Percentiles rank a stretch among this genome's conserved stretches.
Evolutionary conservation across 1,140 invertebrate species (phyloP).

Genomic region (Drosophila rhopaloa): DNA sequence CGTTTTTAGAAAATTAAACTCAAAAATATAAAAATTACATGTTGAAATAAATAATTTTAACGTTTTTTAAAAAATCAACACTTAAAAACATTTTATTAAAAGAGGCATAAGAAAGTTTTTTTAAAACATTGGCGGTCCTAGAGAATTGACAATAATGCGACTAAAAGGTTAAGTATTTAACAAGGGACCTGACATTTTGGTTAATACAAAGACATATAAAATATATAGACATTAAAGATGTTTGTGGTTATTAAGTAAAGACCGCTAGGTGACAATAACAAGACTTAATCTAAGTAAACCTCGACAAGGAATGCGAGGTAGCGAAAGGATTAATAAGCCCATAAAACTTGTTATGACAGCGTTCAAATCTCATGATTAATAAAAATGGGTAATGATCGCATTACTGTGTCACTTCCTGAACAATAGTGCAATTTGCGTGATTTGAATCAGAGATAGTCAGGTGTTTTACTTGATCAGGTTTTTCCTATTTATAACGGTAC

Average conservation of each 20-base stretch:
- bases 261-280: not conserved
- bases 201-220: not conserved
- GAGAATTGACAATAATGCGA: no score
- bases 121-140: no score
- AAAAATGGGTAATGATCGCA: conserved; percentile 5
- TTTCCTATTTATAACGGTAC: conserved; percentile 21
- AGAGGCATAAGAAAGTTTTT: no score
- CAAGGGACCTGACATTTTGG: no score
- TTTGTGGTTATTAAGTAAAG: not conserved
- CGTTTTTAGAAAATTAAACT: no score
- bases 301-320: conserved; percentile 1
- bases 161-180: no score
- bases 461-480: conserved; percentile 10
- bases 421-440: conserved; percentile 8
- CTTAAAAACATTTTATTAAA: no score
- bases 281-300: not conserved
- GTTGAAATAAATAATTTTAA: no score
- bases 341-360: conserved; percentile 6
- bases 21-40: no score
- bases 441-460: conserved; percentile 30
- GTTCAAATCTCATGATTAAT: conserved; percentile 3
- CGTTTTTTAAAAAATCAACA: no score
- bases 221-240: not conserved
- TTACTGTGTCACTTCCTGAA: conserved; percentile 16
- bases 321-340: not conserved